Evolutionary conservation across 2,888 invertebrate species (phyloP).

Genomic region (Gryllus longicercus): DNA sequence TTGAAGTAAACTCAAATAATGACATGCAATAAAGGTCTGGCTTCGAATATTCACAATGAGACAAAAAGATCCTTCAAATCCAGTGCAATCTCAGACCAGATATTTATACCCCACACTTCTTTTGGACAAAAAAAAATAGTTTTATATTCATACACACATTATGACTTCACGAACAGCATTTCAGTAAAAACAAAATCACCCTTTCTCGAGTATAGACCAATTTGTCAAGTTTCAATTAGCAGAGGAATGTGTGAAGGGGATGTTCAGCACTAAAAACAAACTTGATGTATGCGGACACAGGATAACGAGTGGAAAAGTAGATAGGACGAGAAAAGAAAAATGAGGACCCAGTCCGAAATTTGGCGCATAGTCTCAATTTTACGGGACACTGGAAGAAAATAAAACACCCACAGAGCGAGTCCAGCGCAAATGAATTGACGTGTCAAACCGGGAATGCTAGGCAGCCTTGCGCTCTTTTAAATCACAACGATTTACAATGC

Average conservation of each 20-base stretch:
- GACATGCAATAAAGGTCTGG: too few relatives aligned
- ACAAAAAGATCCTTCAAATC: too few relatives aligned
- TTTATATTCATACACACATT: too few relatives aligned
- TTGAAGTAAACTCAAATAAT: too few relatives aligned
- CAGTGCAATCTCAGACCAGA: too few relatives aligned
- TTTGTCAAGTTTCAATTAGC: not conserved
- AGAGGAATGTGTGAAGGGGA: not conserved
- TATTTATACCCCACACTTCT: too few relatives aligned
- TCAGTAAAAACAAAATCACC: not conserved
- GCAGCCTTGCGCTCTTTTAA: not conserved
- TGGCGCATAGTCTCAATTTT: not conserved
- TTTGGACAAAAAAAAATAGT: too few relatives aligned
- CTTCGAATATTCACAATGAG: too few relatives aligned
- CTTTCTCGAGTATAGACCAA: not conserved
- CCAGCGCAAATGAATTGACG: not conserved
- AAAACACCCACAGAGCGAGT: not conserved
- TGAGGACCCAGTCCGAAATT: not conserved
- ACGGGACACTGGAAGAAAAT: constrained; percentile 6
- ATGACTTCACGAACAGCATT: too few relatives aligned
- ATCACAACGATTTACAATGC: constrained; percentile 1
- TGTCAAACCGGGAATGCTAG: not conserved
- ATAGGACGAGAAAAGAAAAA: not conserved
- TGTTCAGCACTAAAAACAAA: not conserved
- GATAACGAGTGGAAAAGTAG: not conserved
- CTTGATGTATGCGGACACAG: not conserved